phyloP scores from a whole-genome alignment of 2,888 invertebrate genomes.

The Plagodis pulveraria region DNA sequence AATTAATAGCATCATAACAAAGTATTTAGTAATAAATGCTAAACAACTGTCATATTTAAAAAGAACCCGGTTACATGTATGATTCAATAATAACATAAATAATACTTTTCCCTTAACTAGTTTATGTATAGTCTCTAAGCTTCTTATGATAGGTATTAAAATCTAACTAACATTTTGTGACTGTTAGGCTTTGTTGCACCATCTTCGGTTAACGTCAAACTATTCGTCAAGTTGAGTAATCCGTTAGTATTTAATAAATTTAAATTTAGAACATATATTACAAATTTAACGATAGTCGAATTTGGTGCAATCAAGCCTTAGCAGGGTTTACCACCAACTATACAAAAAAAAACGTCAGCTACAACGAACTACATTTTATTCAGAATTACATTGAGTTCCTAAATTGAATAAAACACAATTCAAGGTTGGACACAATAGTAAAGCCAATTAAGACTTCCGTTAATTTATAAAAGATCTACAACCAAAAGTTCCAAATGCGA shows the following conservation, averaged over 20 bases:
- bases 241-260: too few relatives aligned
- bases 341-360: not conserved
- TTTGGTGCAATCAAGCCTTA: too few relatives aligned
- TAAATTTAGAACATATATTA: too few relatives aligned
- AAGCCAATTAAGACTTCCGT: too few relatives aligned
- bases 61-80: slow-evolving; percentile 29
- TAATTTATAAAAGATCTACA: too few relatives aligned
- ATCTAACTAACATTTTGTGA: slow-evolving; percentile 59
- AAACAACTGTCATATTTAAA: not conserved
- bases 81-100: slow-evolving; percentile 53
- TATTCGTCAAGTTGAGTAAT: too few relatives aligned
- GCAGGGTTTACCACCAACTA: slow-evolving; percentile 11
- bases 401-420: too few relatives aligned
- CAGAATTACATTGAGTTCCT: too few relatives aligned
- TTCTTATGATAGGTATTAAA: slow-evolving; percentile 54
- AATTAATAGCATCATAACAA: not conserved
- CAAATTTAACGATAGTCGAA: too few relatives aligned
- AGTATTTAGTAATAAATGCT: not conserved
- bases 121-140: slow-evolving; percentile 42
- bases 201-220: not conserved
- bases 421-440: too few relatives aligned
- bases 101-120: slow-evolving; percentile 59
- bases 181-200: slow-evolving; percentile 33
- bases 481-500: too few relatives aligned
- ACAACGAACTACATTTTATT: too few relatives aligned